Base-by-base conservation (phyloP, 2,888 invertebrate genomes). In the Microdon myrmicae region DNA sequence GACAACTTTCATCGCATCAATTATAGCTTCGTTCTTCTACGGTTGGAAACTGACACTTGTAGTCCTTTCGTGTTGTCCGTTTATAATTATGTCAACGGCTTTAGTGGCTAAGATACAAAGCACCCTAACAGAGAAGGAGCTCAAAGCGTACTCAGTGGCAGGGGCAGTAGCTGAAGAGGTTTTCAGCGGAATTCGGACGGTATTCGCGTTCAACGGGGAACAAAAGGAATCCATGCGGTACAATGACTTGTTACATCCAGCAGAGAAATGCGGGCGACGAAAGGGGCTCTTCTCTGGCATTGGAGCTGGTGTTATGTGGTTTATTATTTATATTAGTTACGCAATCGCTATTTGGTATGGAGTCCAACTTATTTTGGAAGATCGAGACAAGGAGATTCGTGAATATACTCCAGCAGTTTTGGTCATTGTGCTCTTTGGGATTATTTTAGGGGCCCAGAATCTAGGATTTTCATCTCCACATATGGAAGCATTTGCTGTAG, bases 1-100 rank as follows among this genome's bases (percentile, higher is more conserved):
- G 67, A 85, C 87, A 74, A 88, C 89, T 0, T 90, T 90, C 73
- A 78, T 92, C 9, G 82, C 86, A 3, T 87, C 89, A 1, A 83
- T 92, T 39, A 74, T 87, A 23, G 85, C 89, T 23, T 90, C 92
- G 0, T 87, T 94, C 72, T 77, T 84, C 1, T 89, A 90, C 73
- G 93, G 93, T 43, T 94, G 94, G 93, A 86, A 92, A 73, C 81
- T 94, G 43, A 92, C 94, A 0, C 79, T 92, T n/a, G 89, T 93
- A 29, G 88, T 93, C 49, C 76, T 94, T 38, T 85, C 87, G 13
- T 87, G 90, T 58, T 86, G 90, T 3, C 94, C 94, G 0, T 77
- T 93, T 34, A 85, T 93, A 32, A 89, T 90, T 1, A 81, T 86
- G 4, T 84, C 90, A 5, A 90, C 91, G 1, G 88, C 87, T 1